Conservation (phyloP, 2,888 invertebrate genomes). For the Tachina lurida region DNA sequence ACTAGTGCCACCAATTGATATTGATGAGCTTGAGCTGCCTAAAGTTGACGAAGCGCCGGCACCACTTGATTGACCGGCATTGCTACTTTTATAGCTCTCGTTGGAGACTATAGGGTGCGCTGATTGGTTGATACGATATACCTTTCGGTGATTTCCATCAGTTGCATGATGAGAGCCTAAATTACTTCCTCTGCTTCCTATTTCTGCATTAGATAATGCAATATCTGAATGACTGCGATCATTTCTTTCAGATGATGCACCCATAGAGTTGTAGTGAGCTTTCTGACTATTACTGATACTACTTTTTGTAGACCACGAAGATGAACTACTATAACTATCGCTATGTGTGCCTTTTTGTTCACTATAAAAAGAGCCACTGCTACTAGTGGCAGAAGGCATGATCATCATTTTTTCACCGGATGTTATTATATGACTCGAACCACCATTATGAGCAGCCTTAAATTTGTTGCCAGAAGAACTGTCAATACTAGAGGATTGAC, state of each 20-base stretch:
- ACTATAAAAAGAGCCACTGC: neutral
- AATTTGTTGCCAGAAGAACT: neutral
- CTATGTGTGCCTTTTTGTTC: neutral
- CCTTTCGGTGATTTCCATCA: neutral
- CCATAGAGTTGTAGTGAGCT: neutral
- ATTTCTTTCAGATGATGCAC: neutral
- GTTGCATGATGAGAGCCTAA: neutral
- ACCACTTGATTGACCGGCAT: neutral
- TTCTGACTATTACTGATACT: conserved; percentile 17
- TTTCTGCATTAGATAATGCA: too few relatives aligned
- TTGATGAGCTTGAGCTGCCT: neutral
- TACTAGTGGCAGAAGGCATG: neutral
- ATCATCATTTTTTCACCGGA: neutral
- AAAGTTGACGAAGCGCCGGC: neutral
- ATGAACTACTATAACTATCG: neutral
- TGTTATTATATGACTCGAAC: neutral
- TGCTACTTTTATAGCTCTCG: neutral
- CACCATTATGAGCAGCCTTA: neutral
- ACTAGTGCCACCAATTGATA: neutral
- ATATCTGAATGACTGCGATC: neutral
- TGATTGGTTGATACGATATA: neutral
- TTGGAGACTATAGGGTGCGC: neutral
- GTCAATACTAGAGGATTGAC: neutral
- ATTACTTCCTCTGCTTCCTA: too few relatives aligned
- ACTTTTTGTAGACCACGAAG: conserved; percentile 11